These are phyloP conservation scores for Lasioglossum pauxillum DNA, from an alignment of 2,888 invertebrate species.

Conservation along the genomic window DNA sequence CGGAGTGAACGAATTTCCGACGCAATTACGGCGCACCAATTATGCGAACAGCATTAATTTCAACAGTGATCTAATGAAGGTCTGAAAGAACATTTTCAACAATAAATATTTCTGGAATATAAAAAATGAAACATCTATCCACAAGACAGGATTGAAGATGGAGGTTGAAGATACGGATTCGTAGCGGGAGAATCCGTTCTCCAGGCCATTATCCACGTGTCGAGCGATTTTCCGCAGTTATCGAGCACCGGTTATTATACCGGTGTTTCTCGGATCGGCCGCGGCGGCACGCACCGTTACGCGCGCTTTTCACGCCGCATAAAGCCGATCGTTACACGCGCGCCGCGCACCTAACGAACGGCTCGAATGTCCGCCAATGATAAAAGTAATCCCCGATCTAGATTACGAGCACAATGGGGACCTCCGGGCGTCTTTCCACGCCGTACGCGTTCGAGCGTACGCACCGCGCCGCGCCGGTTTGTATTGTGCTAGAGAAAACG, in stretches of 20 bases:
- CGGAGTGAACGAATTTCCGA: slow-evolving; percentile 19
- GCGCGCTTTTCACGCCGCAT: slow-evolving; percentile 65
- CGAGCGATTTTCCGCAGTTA: slow-evolving; percentile 30
- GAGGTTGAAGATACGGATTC: neutral
- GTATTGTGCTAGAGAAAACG: slow-evolving; percentile 24
- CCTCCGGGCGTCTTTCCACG: slow-evolving; percentile 78
- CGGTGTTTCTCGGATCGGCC: slow-evolving; percentile 65
- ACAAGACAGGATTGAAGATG: neutral
- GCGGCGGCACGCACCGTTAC: slow-evolving; percentile 60
- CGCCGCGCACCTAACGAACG: slow-evolving; percentile 63
- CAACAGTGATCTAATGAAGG: neutral
- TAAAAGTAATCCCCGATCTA: slow-evolving; percentile 77
- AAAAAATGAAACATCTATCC: neutral
- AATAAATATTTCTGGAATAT: neutral
- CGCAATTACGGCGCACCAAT: neutral
- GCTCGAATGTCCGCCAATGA: slow-evolving; percentile 61
- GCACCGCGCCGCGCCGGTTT: slow-evolving; percentile 29
- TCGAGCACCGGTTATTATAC: slow-evolving; percentile 5
- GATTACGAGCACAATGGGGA: slow-evolving; percentile 79
- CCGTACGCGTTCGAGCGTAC: slow-evolving; percentile 70
- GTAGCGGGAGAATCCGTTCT: neutral
- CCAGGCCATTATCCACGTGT: neutral
- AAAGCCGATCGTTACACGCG: slow-evolving; percentile 75
- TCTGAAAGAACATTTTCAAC: neutral
- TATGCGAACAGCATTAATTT: slow-evolving; percentile 37